Evolutionary conservation across 92 coral and sea anemone genomes (phyloP).

Genomic region (Diadumene lineata): DNA sequence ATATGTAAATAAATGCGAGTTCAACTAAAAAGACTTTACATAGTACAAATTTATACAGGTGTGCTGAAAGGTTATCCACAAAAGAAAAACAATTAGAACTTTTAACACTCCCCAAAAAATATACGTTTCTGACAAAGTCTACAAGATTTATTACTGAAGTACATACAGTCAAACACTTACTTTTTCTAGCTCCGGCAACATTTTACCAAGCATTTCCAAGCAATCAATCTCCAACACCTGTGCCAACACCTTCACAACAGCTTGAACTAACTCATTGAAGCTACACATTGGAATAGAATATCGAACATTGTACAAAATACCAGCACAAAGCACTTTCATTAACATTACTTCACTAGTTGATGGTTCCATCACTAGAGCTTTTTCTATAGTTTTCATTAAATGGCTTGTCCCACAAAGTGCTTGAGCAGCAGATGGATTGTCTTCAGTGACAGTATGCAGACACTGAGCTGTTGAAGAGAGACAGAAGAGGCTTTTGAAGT

Average conservation of each 20-base stretch:
- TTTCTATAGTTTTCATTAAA: conserved; percentile 79
- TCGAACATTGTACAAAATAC: conserved; percentile 78
- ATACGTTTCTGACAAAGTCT: neutral
- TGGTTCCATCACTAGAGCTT: conserved; percentile 70
- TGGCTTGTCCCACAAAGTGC: conserved; percentile 76
- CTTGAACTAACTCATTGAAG: conserved; percentile 88
- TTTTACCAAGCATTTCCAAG: conserved; percentile 60
- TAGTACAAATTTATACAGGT: too few species aligned
- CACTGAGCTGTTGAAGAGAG: conserved; percentile 76
- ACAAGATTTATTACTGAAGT: neutral
- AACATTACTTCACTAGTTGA: conserved; percentile 73
- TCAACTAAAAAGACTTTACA: too few species aligned
- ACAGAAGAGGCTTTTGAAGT: too few species aligned
- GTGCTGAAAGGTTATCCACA: too few species aligned
- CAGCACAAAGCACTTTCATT: conserved; percentile 88
- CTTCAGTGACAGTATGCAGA: conserved; percentile 92
- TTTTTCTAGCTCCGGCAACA: conserved; percentile 72
- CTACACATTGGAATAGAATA: conserved; percentile 71
- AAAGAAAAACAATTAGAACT: too few species aligned
- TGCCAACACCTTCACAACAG: conserved; percentile 77
- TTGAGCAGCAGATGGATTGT: conserved; percentile 78
- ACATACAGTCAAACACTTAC: conserved; percentile 20
- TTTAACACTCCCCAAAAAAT: too few species aligned
- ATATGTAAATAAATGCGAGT: too few species aligned
- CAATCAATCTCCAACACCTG: conserved; percentile 87